phyloP scores from a whole-genome alignment of 1,140 invertebrate genomes.

The Cyclina sinensis region DNA sequence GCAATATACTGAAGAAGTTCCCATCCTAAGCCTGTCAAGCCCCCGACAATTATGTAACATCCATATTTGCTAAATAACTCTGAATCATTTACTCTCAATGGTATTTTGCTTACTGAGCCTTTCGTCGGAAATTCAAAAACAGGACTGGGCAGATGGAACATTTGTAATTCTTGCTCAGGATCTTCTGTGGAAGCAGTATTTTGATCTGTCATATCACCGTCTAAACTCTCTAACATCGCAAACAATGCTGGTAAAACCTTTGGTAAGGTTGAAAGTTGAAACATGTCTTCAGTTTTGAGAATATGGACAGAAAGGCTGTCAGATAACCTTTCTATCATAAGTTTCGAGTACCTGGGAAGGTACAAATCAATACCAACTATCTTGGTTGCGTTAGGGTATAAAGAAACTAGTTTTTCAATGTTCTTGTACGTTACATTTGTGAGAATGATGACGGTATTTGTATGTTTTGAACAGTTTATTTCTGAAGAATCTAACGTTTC shows the following conservation, averaged over 20 bases:
- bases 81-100: neutral
- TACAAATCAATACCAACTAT: neutral
- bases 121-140: no score
- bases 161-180: no score
- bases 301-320: neutral
- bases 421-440: neutral
- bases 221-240: neutral
- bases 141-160: no score
- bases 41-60: conserved; percentile 78
- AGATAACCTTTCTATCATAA: neutral
- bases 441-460: neutral
- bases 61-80: conserved; percentile 63
- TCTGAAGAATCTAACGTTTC: no score
- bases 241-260: no score
- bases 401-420: neutral
- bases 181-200: no score
- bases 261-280: no score
- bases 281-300: conserved; percentile 20
- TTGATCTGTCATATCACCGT: no score
- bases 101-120: no score
- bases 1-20: conserved; percentile 73
- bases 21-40: conserved; percentile 80
- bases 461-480: no score
- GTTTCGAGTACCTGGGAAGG: neutral
- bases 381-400: neutral